Evolutionary conservation across 2,797 vertebrate species (phyloP).

Genomic region (Hozukius guyotensis): DNA sequence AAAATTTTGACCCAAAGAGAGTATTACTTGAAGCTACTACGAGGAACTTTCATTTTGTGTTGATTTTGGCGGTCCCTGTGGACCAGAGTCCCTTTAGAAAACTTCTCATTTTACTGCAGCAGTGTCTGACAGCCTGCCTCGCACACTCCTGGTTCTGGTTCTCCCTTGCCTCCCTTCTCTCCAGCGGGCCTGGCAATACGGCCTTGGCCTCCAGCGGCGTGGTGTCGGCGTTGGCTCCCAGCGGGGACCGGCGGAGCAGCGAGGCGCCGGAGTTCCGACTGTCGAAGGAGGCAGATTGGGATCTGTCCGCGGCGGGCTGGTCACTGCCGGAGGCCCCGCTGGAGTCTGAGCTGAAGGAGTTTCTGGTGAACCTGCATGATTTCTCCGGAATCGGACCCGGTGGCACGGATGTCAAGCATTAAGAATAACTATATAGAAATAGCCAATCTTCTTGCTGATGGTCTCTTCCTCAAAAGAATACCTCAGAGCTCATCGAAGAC

Average conservation of each 20-base stretch:
- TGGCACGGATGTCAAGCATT: too few species aligned
- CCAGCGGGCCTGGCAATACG: background rate
- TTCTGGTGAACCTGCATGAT: too few species aligned
- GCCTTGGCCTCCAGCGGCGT: background rate
- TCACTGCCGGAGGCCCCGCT: too few species aligned
- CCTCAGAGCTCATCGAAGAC: background rate
- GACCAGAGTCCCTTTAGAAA: background rate
- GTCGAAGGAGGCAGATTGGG: too few species aligned
- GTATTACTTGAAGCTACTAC: background rate
- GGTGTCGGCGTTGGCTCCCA: background rate
- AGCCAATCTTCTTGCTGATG: too few species aligned
- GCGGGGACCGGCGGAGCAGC: too few species aligned
- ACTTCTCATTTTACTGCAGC: fast-evolving
- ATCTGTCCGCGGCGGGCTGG: too few species aligned
- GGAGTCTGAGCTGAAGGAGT: too few species aligned
- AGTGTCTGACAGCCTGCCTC: background rate
- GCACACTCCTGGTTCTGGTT: background rate
- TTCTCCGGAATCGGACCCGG: too few species aligned
- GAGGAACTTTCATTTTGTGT: background rate
- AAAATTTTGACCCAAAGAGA: background rate
- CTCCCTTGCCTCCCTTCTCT: background rate
- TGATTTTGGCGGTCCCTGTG: background rate
- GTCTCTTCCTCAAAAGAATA: background rate
- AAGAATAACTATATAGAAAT: too few species aligned
- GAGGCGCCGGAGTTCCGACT: too few species aligned